Evolutionary conservation across 2,797 vertebrate genomes (phyloP), one percentile per base, ranked within the genome.

Genomic region (Picus viridis): DNA sequence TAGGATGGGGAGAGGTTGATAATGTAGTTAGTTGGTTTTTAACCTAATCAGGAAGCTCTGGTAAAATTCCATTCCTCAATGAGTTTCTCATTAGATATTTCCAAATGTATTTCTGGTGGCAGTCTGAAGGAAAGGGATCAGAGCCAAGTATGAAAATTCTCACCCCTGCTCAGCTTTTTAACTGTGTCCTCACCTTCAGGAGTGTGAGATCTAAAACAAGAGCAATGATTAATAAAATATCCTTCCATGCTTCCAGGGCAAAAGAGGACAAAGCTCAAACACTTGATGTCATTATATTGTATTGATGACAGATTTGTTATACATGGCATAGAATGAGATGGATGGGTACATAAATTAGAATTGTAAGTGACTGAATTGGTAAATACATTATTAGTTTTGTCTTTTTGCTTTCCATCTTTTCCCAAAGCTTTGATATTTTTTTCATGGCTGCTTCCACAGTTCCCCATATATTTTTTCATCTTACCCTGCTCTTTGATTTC

Each of bases 341-440:
- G 69, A 83, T 39, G 26, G 32, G 43, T 74, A 88, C 56, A 80
- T 87, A 90, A 94, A 89, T 93, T 92, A 92, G 88, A 95, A 95
- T 92, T 92, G 90, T 74, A 90, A 82, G 85, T 93, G 0, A 51
- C 29, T 69, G 41, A 34, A 62, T 65, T 64, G 16, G 65, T 94
- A 90, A 95, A 96, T 95, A 92, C 93, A 90, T 92, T 84, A 89
- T 92, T 93, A 77, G 54, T 47, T 95, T 92, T 93, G 29, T 89
- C 58, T 36, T 87, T 94, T 89, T 19, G 12, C 3, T 65, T 90
- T 77, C 69, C 47, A 89, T 83, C 47, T 24, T 90, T 74, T 36
- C 82, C 88, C 41, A 32, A 92, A 92, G 72, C 41, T 86, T 92
- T 71, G 93, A 82, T 94, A 86, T 93, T 88, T 92, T 76, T 95